These are phyloP conservation scores for Phengaris alcon DNA, from an alignment of 2,888 invertebrate species.

Conservation along the genomic window DNA sequence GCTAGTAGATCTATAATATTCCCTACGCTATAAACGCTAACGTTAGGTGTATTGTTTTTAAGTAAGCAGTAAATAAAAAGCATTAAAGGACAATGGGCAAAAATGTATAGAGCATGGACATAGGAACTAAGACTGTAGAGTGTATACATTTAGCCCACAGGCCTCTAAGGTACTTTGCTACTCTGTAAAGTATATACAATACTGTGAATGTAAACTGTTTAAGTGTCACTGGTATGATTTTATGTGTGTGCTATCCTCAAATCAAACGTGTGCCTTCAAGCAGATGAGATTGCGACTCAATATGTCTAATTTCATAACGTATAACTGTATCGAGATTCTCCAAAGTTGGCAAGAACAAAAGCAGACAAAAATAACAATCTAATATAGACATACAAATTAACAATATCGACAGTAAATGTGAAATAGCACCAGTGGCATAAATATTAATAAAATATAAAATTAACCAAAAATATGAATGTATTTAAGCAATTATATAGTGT, in stretches of 20 bases:
- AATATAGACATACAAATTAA: not conserved
- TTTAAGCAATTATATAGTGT: not conserved
- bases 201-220: not conserved
- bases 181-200: not conserved
- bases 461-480: not conserved
- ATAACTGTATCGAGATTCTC: not conserved
- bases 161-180: not conserved
- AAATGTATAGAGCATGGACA: too few relatives aligned
- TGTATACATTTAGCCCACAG: not conserved
- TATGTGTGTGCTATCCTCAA: not conserved
- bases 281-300: not conserved
- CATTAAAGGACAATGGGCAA: not conserved
- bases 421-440: not conserved
- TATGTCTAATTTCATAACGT: not conserved
- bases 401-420: not conserved
- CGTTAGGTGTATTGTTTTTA: not conserved
- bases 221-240: constrained; percentile 1
- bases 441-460: not conserved
- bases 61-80: not conserved
- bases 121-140: not conserved
- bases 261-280: not conserved
- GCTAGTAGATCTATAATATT: not conserved
- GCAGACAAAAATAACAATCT: not conserved
- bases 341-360: not conserved
- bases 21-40: not conserved